Evolutionary conservation across 1,140 invertebrate species (phyloP), one percentile per base, ranked within the genome.

Genomic region (Platyscapa corneri): DNA sequence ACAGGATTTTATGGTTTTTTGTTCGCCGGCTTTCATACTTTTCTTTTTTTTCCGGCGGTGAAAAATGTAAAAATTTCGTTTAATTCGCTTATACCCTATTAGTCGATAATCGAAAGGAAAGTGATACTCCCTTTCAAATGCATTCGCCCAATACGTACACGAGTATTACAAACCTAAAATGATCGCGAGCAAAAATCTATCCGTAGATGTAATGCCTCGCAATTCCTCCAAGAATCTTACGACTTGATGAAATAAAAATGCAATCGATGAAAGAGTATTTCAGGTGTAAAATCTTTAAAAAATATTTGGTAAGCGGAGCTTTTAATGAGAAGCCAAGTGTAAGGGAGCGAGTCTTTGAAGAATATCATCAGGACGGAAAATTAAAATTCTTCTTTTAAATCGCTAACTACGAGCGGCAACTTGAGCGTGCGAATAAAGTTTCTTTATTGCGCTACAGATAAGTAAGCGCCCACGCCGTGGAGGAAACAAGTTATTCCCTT

Each of bases 331-430:
- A 14, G 39, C n/a, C 49, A 39, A 37, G 32, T 53, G 39, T 42
- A 60, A 32, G n/a, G 42, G n/a, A 42, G 30, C 16, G 39, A 49
- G 39, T 49, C 37, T 79, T 70, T 72, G n/a, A 78, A 37, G 30
- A 56, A 72, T 84, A 82, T 75, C 32, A 46, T 46, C 27, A 30
- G n/a, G 14, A 42, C 18, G 10, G 56, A 20, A 84, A 78, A 84
- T 84, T 84, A 79, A 78, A 83, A 70, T 84, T 84, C 75, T 78
- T 70, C 60, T 75, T 84, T 78, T 79, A 78, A 84, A 84, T 78
- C 37, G 46, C 60, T 76, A 53, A 8, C 37, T 27, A 10, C 72
- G 39, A 75, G 16, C 46, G 34, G 27, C 7, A 42, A 49, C 37
- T 30, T 18, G n/a, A 49, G 80, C 46, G 34, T 67, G 30, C 42